Base-by-base conservation (phyloP, 37 sponge, comb jelly and placozoan species). In the Oscarella lobularis region DNA sequence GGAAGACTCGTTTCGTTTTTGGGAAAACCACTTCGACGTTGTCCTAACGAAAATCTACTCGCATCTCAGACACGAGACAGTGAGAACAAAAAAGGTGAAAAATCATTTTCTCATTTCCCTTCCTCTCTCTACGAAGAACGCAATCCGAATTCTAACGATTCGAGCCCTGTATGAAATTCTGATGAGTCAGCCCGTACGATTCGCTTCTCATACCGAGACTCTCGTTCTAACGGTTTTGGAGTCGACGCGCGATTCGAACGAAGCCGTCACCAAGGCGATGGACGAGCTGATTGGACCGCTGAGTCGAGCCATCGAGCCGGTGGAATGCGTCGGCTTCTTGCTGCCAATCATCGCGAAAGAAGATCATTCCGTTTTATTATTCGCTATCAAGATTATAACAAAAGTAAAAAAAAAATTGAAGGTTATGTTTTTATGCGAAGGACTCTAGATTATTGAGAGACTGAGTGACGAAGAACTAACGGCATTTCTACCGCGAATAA, bases 211-310 rank as follows among this genome's bases (percentile, higher is more conserved):
- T 9, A 48, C 60, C 20, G 60, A 27, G 60, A 20, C 9, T 9
- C 14, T 20, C 20, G 20, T 20, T 27, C 60, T 27, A 48, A 9
- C 9, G 14, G 9, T 9, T 48, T 20, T 48, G 20, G 60, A 48
- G 9, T 9, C 60, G 20, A 27, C 60, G 20, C 9, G 60, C 9
- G 60, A 48, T 48, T 48, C 60, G 9, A 20, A 27, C 9, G 60
- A 48, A 48, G 20, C 9, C 20, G 60, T 48, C 9, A 48, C 85
- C 33, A 82, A 83, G 68, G 76, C 87, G 0, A 79, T 86, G 35
- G 93, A 92, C 38, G 93, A 92, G 54, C 39, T 83, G 33, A 77
- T 92, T 67, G 37, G 78, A 31, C 72, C 81, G 5, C 66, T 88
- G 20, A 84, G 90, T 0, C 84, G 75, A 3, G 78, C 84, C 0